phyloP scores from a whole-genome alignment of 1,140 invertebrate genomes.

The Diplogasteroides magnus region DNA sequence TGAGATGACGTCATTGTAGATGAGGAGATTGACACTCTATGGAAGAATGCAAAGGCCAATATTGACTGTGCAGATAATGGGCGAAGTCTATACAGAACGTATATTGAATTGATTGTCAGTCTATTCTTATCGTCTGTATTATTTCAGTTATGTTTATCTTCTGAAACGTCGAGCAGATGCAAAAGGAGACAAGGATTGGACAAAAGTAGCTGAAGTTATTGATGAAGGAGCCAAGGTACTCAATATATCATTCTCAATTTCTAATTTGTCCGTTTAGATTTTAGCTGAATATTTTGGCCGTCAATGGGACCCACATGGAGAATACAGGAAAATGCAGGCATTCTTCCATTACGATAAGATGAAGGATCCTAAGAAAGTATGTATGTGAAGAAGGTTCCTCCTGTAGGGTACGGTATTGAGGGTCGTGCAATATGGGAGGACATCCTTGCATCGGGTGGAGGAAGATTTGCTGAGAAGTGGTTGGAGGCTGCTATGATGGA shows the following conservation, averaged over 20 bases:
- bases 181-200: slow-evolving; percentile 11
- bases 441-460: slow-evolving; percentile 28
- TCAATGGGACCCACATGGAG: slow-evolving; percentile 23
- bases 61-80: background rate
- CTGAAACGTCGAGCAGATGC: slow-evolving; percentile 17
- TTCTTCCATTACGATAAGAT: slow-evolving; percentile 19
- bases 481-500: slow-evolving; percentile 28
- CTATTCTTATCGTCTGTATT: slow-evolving; percentile 9
- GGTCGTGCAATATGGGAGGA: slow-evolving; percentile 28
- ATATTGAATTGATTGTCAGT: background rate
- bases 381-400: background rate
- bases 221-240: slow-evolving; percentile 20
- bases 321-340: slow-evolving; percentile 30
- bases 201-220: slow-evolving; percentile 20
- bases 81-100: background rate
- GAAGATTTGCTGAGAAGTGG: slow-evolving; percentile 27
- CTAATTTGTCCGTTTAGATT: slow-evolving; percentile 3
- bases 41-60: background rate
- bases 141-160: slow-evolving; percentile 25
- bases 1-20: background rate
- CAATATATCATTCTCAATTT: background rate
- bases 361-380: slow-evolving; percentile 21
- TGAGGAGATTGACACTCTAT: background rate
- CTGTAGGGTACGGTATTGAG: slow-evolving; percentile 12
- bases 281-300: slow-evolving; percentile 18